Percentiles rank a stretch among this genome's conserved stretches.
These are phyloP conservation scores for Nephila pilipes DNA, from an alignment of 1,140 invertebrate species.

Conservation along the genomic window DNA sequence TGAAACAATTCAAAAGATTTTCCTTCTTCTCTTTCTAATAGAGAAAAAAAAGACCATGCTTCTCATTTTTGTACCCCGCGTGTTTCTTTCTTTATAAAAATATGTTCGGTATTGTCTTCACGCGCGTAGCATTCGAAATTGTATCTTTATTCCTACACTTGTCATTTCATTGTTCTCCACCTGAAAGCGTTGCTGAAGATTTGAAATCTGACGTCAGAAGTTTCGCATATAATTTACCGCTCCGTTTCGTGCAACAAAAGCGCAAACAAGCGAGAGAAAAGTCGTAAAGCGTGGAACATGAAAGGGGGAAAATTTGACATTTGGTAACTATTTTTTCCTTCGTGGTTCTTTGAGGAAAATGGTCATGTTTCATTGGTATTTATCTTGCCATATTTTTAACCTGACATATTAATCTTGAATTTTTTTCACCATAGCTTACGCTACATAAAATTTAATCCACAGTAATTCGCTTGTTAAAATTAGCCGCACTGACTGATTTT, in stretches of 20 bases:
- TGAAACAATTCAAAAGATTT: no score
- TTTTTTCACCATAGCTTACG: no score
- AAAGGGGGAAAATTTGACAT: background rate
- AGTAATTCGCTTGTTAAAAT: no score
- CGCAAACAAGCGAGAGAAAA: conserved; percentile 14
- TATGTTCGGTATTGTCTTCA: background rate
- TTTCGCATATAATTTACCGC: background rate
- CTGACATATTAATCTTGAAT: no score
- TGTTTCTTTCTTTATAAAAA: background rate
- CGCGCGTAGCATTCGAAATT: background rate
- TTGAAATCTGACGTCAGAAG: background rate
- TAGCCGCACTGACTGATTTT: no score
- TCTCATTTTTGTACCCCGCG: background rate
- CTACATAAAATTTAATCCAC: no score
- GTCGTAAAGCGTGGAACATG: background rate
- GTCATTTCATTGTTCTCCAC: conserved; percentile 1
- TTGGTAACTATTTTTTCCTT: background rate
- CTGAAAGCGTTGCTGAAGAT: background rate
- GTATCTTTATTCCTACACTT: background rate
- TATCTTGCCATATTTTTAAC: background rate
- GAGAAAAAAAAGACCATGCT: background rate
- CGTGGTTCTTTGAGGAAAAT: background rate
- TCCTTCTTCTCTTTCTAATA: no score
- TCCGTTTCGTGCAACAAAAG: background rate
- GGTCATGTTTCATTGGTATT: background rate